A percentile compares a stretch with the other conserved stretches of the same genome.
Conservation (phyloP, 2,888 invertebrate genomes). For the Brachynemurus nebulosus region DNA sequence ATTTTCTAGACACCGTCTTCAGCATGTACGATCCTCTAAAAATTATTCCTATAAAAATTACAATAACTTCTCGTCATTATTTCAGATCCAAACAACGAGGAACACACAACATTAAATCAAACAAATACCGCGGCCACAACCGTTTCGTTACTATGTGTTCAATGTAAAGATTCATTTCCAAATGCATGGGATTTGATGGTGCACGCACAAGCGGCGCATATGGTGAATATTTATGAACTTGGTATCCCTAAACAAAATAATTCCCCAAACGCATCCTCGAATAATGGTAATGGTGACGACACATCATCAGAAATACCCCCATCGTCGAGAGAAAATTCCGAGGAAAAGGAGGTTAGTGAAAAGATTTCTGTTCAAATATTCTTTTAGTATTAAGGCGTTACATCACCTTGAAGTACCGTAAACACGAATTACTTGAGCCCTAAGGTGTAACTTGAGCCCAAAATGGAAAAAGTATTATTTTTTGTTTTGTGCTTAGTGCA, state of each 20-base stretch:
- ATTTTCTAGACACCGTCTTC: background rate
- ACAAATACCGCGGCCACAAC: conserved; percentile 22
- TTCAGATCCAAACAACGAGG: conserved; percentile 8
- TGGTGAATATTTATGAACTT: conserved; percentile 54
- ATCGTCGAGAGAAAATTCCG: background rate
- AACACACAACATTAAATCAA: background rate
- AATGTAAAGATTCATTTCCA: conserved; percentile 50
- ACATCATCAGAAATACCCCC: background rate
- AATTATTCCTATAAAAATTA: background rate
- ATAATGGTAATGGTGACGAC: background rate
- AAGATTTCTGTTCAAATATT: too few species aligned
- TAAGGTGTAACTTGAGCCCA: too few species aligned
- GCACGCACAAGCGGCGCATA: conserved; percentile 53
- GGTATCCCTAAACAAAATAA: conserved; percentile 28
- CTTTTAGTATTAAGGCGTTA: too few species aligned
- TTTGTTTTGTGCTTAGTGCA: too few species aligned
- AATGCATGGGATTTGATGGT: conserved; percentile 58
- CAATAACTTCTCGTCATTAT: background rate
- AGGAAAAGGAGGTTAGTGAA: conserved; percentile 6
- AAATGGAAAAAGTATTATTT: too few species aligned
- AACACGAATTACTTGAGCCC: too few species aligned
- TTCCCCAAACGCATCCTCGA: conserved; percentile 1
- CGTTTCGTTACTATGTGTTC: conserved; percentile 45
- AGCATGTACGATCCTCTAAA: background rate
- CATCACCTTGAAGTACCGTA: too few species aligned